Conservation (phyloP, 2,797 vertebrate genomes). For the Acrocephalus scirpaceus region DNA sequence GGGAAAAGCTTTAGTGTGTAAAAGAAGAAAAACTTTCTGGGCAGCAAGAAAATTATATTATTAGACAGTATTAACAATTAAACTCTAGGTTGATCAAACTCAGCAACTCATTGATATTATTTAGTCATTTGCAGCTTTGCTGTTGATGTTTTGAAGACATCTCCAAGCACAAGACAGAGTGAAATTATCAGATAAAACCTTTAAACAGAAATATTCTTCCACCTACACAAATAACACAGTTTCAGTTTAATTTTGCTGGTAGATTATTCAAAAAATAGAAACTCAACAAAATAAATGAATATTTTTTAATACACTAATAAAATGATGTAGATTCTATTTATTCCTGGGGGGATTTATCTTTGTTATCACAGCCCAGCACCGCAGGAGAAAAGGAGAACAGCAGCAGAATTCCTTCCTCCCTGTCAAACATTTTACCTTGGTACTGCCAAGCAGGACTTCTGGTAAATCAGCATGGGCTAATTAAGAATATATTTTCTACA, state of each 20-base stretch:
- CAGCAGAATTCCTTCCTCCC: background rate
- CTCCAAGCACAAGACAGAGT: background rate
- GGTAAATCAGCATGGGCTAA: background rate
- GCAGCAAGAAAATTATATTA: background rate
- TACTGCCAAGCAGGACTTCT: background rate
- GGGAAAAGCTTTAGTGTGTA: background rate
- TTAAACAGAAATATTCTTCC: background rate
- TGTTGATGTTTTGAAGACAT: background rate
- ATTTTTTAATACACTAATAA: background rate
- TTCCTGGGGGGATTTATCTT: background rate
- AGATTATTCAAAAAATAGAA: background rate
- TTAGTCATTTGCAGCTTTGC: background rate
- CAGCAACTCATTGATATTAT: background rate
- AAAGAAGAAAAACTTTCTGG: background rate
- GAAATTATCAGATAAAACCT: background rate
- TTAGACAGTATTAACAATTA: background rate
- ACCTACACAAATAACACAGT: background rate
- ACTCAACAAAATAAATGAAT: background rate
- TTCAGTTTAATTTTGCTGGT: background rate
- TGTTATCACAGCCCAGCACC: background rate
- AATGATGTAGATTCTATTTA: accelerated
- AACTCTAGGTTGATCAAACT: background rate
- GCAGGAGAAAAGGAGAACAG: background rate
- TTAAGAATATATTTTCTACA: conserved; percentile 3
- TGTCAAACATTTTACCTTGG: background rate